Base-by-base conservation (phyloP, 1,140 invertebrate genomes). In the Dreissena polymorpha region DNA sequence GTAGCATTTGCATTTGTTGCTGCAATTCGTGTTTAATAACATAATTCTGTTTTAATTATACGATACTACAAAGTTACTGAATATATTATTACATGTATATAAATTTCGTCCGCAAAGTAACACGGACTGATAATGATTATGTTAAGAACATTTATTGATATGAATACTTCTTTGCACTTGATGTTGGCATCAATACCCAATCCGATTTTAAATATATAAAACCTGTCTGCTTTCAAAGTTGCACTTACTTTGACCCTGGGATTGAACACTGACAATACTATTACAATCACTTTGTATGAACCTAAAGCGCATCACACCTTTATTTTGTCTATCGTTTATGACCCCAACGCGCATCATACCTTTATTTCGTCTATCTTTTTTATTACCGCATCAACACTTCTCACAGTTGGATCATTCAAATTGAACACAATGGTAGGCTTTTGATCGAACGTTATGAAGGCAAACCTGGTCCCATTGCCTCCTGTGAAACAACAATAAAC, bases 381-480 rank as follows among this genome's bases (percentile, higher is more conserved):
- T 55, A 57, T 79, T 10, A 70, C 76, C n/a, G n/a, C 14, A 16
- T 69, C 27, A 10, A 69, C 70, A 12, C 64, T 55, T 39, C 76
- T 25, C 60, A 49, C 67, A 14, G 16, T 60, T 70, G 12, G n/a
- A 57, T 79, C 65, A 29, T 79, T 25, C 16, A 69, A 23, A 18
- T 69, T 70, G 23, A 79, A 79, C 0, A 23, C 64, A 55, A 69
- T 25, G 5, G 53, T 39, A 10, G 50, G 49, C 5, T 16, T 27
- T 5, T 23, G 14, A 39, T 39, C 70, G 29, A 79, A 79, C 18
- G 76, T 70, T 6, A 69, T 10, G 13, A 79, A 21, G 49, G 63
- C 76, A 39, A 79, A 69, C 14, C 76, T n/a, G 5, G 76, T 70
- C n/a, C 67, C 76, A 49, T 70, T 70, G 23, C 29, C 57, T 8